Evolutionary conservation across 2,797 vertebrate genomes (phyloP).

Genomic region (Amniataba percoides): DNA sequence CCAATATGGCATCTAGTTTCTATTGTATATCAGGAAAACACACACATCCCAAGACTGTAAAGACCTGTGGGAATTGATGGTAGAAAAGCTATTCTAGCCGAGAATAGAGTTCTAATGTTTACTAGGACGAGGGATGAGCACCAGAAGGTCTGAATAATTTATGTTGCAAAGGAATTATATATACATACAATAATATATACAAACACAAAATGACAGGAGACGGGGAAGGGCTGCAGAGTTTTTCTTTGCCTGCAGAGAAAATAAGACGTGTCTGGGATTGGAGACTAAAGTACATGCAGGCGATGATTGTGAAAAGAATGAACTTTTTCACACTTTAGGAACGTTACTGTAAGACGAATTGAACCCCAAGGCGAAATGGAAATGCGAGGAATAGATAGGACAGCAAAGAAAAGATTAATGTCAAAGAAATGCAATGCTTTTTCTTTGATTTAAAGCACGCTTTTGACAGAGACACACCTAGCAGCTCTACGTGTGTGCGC

Average conservation of each 20-base stretch:
- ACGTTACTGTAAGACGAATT: slow-evolving; percentile 17
- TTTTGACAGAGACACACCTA: slow-evolving; percentile 24
- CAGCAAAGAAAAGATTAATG: slow-evolving; percentile 37
- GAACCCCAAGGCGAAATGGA: slow-evolving; percentile 27
- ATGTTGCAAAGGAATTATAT: slow-evolving; percentile 36
- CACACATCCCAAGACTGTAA: neutral
- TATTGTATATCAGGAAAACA: neutral
- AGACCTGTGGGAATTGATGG: slow-evolving; percentile 10
- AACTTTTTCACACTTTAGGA: slow-evolving; percentile 13
- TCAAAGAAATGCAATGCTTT: slow-evolving; percentile 25
- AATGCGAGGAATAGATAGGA: slow-evolving; percentile 11
- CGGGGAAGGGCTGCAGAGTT: slow-evolving; percentile 7
- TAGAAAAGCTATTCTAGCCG: neutral
- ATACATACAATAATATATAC: neutral
- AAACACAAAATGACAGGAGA: slow-evolving; percentile 33
- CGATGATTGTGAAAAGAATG: slow-evolving; percentile 22
- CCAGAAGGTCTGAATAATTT: slow-evolving; percentile 65
- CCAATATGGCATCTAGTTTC: neutral
- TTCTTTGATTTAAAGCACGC: slow-evolving; percentile 31
- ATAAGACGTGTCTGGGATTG: neutral
- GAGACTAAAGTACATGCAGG: neutral
- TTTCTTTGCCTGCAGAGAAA: slow-evolving; percentile 16
- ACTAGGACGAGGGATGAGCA: slow-evolving; percentile 31
- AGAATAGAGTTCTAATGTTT: slow-evolving; percentile 36
- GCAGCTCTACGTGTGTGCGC: neutral